Evolutionary conservation across 2,888 invertebrate genomes (phyloP).

Genomic region (Euproctis similis): DNA sequence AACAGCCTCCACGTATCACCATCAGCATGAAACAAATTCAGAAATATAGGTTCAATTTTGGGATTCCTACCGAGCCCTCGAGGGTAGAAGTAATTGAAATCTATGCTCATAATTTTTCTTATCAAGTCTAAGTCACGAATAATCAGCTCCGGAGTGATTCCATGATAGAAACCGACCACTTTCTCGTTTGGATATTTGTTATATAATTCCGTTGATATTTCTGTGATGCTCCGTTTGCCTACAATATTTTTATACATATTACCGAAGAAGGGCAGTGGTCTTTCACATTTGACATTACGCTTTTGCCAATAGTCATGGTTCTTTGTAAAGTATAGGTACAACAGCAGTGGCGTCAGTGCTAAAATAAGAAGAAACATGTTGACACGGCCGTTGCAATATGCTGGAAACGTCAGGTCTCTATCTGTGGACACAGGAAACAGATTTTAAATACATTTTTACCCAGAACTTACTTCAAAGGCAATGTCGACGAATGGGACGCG

Average conservation of each 20-base stretch:
- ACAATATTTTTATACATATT: constrained; percentile 34
- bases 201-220: constrained; percentile 36
- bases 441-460: too few species aligned
- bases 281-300: constrained; percentile 41
- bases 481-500: too few species aligned
- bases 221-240: constrained; percentile 32
- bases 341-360: constrained; percentile 17
- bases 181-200: constrained; percentile 45
- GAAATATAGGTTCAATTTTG: constrained; percentile 34
- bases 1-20: constrained; percentile 53
- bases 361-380: constrained; percentile 8
- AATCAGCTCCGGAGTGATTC: constrained; percentile 41
- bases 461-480: too few species aligned
- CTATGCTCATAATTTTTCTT: constrained; percentile 35
- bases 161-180: constrained; percentile 48
- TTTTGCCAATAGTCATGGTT: constrained; percentile 46
- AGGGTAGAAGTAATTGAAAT: constrained; percentile 42
- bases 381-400: too few species aligned
- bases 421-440: too few species aligned
- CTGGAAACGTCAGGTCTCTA: too few species aligned
- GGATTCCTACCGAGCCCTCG: constrained; percentile 38
- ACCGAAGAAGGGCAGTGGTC: constrained; percentile 43
- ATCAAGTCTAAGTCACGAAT: constrained; percentile 45
- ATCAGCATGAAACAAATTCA: constrained; percentile 43
- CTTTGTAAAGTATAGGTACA: constrained; percentile 36